phyloP scores from a whole-genome alignment of 2,888 invertebrate genomes.

The Ophion ventricosus region DNA sequence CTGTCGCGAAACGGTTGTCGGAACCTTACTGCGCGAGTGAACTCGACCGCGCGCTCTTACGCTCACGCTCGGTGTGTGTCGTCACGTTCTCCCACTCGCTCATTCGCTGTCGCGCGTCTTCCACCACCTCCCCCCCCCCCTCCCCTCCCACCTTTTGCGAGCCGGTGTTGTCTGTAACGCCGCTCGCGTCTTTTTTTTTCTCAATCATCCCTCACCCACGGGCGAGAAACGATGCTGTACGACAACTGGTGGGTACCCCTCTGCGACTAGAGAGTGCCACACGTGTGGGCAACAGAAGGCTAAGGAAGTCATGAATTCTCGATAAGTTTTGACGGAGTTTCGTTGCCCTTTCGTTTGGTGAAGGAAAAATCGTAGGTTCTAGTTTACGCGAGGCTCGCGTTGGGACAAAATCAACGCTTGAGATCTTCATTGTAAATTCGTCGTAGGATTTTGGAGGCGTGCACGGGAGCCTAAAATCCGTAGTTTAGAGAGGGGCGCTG shows the following conservation, averaged over 20 bases:
- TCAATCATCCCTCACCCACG: constrained; percentile 5
- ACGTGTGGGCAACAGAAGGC: neutral
- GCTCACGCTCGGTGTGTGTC: constrained; percentile 22
- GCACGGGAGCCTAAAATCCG: too few relatives aligned
- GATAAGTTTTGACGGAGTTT: neutral
- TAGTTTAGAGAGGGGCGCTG: too few relatives aligned
- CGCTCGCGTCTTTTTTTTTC: constrained; percentile 1
- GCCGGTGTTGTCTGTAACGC: neutral
- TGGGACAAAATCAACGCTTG: neutral
- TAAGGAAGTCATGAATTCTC: constrained; percentile 12
- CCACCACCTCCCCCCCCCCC: constrained; percentile 52
- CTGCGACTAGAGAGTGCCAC: neutral
- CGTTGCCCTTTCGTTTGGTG: neutral
- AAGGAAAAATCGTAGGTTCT: neutral
- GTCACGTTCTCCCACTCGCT: constrained; percentile 31
- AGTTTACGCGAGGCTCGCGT: neutral
- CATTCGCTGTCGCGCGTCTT: constrained; percentile 29
- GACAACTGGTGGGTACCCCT: neutral
- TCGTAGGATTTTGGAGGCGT: neutral
- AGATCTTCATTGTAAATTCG: neutral
- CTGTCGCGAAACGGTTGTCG: constrained; percentile 60
- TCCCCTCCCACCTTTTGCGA: neutral
- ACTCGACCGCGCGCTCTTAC: constrained; percentile 37
- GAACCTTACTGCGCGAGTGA: constrained; percentile 62
- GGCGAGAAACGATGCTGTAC: neutral